A percentile compares a stretch with the other conserved stretches of the same genome.
These are phyloP conservation scores for Ostrea edulis DNA, from an alignment of 1,140 invertebrate species.

Conservation along the genomic window DNA sequence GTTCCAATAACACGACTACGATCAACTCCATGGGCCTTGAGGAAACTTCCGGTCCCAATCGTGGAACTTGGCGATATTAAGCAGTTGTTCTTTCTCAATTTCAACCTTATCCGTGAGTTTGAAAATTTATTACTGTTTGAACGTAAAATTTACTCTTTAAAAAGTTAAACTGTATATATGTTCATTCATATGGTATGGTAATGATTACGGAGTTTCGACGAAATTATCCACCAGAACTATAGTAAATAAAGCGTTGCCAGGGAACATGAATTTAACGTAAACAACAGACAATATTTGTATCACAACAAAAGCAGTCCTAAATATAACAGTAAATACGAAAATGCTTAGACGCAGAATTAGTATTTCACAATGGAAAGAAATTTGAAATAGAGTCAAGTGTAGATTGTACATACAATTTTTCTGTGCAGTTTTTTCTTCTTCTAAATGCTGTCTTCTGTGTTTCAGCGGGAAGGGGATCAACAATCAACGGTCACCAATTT, in stretches of 20 bases:
- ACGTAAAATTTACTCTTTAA: background rate
- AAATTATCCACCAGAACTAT: background rate
- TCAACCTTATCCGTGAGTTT: background rate
- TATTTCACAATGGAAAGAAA: too few relatives aligned
- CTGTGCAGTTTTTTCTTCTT: background rate
- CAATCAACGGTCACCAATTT: background rate
- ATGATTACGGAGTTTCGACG: background rate
- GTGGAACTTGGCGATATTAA: background rate
- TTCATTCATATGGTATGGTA: background rate
- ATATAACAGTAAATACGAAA: too few relatives aligned
- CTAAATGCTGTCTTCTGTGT: background rate
- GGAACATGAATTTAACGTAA: background rate
- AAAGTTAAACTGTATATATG: background rate
- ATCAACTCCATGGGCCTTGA: background rate
- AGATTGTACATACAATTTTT: too few relatives aligned
- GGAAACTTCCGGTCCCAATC: background rate
- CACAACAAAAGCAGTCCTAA: background rate
- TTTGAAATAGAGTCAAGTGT: background rate
- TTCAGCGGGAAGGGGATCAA: background rate
- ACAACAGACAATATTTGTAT: background rate
- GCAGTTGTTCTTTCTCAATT: constrained; percentile 7
- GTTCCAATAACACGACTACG: background rate
- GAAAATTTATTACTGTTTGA: too few relatives aligned
- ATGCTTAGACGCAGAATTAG: too few relatives aligned
- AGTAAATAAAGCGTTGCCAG: background rate